Conservation (phyloP, 1,140 invertebrate species). For the Meloidogyne exigua region DNA sequence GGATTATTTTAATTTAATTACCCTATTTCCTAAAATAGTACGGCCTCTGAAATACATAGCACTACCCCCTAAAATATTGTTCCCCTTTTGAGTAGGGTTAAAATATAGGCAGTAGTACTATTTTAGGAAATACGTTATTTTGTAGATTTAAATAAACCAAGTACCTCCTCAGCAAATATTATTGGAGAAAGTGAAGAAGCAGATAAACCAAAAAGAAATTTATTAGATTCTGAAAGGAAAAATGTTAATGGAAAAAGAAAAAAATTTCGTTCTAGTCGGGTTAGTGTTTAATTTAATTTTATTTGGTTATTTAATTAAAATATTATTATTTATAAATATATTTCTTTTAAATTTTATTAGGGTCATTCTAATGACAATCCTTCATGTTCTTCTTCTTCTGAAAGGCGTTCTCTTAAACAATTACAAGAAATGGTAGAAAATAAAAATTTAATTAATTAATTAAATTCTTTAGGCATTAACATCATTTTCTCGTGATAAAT, state of each 20-base stretch:
- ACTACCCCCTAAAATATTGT: no score
- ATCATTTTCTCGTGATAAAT: slow-evolving; percentile 60
- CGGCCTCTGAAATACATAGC: no score
- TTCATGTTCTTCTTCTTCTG: slow-evolving; percentile 23
- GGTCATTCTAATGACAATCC: slow-evolving; percentile 23
- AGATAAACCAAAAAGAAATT: neutral
- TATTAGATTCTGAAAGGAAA: slow-evolving; percentile 13
- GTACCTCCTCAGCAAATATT: neutral
- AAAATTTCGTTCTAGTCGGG: neutral
- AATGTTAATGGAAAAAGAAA: neutral
- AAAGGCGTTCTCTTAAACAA: slow-evolving; percentile 46
- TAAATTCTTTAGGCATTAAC: slow-evolving; percentile 54
- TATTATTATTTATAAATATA: neutral
- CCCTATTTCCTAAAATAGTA: no score
- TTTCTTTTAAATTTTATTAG: neutral
- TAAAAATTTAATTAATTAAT: slow-evolving; percentile 20
- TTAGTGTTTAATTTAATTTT: neutral
- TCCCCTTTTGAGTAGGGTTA: no score
- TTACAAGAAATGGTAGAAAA: slow-evolving; percentile 57
- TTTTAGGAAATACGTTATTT: no score
- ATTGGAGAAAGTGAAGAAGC: neutral
- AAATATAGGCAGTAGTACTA: no score
- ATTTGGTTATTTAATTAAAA: neutral
- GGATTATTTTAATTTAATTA: neutral
- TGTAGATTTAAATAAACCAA: neutral